Conservation (phyloP, 1,140 invertebrate species). For the Drosophila mauritiana region DNA sequence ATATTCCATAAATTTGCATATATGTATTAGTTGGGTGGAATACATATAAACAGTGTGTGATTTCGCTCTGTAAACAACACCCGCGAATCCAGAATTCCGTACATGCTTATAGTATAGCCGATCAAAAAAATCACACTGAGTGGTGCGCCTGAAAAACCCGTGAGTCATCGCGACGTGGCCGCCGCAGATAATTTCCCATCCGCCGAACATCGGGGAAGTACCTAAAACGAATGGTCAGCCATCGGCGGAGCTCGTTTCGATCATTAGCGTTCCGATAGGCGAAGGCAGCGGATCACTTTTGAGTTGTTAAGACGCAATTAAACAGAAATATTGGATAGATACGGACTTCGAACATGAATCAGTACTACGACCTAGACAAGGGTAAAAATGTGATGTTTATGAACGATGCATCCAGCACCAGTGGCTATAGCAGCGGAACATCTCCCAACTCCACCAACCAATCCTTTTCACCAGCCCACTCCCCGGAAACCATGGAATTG, state of each 20-base stretch:
- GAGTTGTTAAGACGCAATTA: slow-evolving; percentile 30
- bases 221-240: slow-evolving; percentile 42
- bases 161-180: slow-evolving; percentile 68
- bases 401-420: slow-evolving; percentile 76
- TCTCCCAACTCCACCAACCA: slow-evolving; percentile 57
- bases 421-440: slow-evolving; percentile 72
- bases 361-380: slow-evolving; percentile 73
- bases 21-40: slow-evolving; percentile 4
- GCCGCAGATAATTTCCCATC: slow-evolving; percentile 41
- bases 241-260: slow-evolving; percentile 28
- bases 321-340: slow-evolving; percentile 6
- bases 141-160: slow-evolving; percentile 62
- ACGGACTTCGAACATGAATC: slow-evolving; percentile 45
- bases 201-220: slow-evolving; percentile 69
- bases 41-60: slow-evolving; percentile 19
- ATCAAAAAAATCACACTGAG: slow-evolving; percentile 63
- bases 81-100: slow-evolving; percentile 28
- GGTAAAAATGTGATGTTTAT: slow-evolving; percentile 56
- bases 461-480: slow-evolving; percentile 63
- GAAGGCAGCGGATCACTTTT: slow-evolving; percentile 32
- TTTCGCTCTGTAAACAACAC: slow-evolving; percentile 58
- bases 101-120: slow-evolving; percentile 8
- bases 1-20: background rate
- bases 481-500: slow-evolving; percentile 55
- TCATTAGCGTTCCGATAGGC: slow-evolving; percentile 53